Base-by-base conservation (phyloP, 2,888 invertebrate species). In the Cetonia aurata region DNA sequence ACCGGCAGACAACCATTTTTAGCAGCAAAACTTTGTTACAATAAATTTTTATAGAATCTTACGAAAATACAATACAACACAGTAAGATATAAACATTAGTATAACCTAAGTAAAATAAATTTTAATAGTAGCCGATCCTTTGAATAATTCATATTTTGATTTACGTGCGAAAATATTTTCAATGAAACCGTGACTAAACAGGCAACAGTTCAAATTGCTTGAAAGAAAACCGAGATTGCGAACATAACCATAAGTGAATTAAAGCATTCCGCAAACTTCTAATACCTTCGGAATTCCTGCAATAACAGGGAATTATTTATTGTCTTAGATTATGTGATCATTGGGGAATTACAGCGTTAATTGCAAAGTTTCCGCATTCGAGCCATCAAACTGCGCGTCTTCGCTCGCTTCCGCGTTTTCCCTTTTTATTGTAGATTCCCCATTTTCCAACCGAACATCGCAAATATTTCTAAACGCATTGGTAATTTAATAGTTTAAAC, bases 241-340 rank as follows among this genome's bases (percentile, higher is more conserved):
- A 50, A 50, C 50, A 52, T 65, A 65, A 52, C 62, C 37, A 65
- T 52, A 50, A 65, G 62, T 65, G 52, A 50, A 52, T 65, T 65
- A 65, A 65, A 65, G 50, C 50, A 65, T 65, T 65, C 62, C 62
- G 41, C n/a, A 15, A 41, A 50, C 62, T 37, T 50, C 48, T 65
- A 65, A 65, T 65, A 65, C 41, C 62, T 13, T 37, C 50, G 48
- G 62, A 52, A 65, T 65, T 65, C 62, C n/a, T 50, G 52, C 50
- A 65, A 65, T 65, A 62, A 52, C 62, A 17, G 50, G n/a, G 62
- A 65, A 50, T 65, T 65, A 65, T 65, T 65, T 65, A 65, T 65
- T 65, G 62, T 65, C 62, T 52, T 52, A 50, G 62, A 65, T 65
- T 65, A 65, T 65, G 62, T 65, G 62, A 65, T 65, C 62, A 50